phyloP scores from a whole-genome alignment of 1,140 invertebrate species.

The Pollicipes pollicipes region DNA sequence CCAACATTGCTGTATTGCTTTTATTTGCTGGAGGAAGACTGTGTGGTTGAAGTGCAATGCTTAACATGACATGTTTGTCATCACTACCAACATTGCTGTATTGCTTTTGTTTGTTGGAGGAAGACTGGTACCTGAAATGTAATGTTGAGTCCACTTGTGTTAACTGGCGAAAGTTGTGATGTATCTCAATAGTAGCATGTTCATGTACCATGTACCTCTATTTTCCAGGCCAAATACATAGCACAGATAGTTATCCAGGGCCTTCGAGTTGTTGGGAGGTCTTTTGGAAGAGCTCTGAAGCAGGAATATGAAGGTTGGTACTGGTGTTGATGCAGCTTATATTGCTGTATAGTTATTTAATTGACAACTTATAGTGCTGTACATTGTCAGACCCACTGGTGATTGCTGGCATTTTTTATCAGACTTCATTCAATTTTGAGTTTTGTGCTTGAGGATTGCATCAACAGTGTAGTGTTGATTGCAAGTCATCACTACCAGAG shows the following conservation, averaged over 20 bases:
- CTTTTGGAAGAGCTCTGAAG: slow-evolving; percentile 69
- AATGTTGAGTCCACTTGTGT: too few relatives aligned
- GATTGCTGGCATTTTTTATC: not conserved
- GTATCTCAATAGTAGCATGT: not conserved
- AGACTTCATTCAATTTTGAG: not conserved
- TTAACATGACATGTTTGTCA: too few relatives aligned
- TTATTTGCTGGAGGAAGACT: too few relatives aligned
- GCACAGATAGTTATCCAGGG: slow-evolving; percentile 77
- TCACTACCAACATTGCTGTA: too few relatives aligned
- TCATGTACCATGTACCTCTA: not conserved
- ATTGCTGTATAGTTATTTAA: not conserved
- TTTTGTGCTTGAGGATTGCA: slow-evolving; percentile 5
- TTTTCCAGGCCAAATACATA: slow-evolving; percentile 65
- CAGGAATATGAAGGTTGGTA: slow-evolving; percentile 37
- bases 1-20: too few relatives aligned
- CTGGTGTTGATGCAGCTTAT: not conserved
- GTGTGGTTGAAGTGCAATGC: too few relatives aligned
- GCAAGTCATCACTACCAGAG: too few relatives aligned
- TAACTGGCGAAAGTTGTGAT: slow-evolving; percentile 13
- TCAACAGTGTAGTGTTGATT: too few relatives aligned
- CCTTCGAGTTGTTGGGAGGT: slow-evolving; percentile 67
- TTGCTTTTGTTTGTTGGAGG: too few relatives aligned
- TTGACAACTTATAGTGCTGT: not conserved
- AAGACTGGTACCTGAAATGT: too few relatives aligned
- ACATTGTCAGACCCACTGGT: too few relatives aligned